These are phyloP conservation scores for Climacteris rufus DNA, from an alignment of 2,113 vertebrate species.

Conservation along the genomic window DNA sequence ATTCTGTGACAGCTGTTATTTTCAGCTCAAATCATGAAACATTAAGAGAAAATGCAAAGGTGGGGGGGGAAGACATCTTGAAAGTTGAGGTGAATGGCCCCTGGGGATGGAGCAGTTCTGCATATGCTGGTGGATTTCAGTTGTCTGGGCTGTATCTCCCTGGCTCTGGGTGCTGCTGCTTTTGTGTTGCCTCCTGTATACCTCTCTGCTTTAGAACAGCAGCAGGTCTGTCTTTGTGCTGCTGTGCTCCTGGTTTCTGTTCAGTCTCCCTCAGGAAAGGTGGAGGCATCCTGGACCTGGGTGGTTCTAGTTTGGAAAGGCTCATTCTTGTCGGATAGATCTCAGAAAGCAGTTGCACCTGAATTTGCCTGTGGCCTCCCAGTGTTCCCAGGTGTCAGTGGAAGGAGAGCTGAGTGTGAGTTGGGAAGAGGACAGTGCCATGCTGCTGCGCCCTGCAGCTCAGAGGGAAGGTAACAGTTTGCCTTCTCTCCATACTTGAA, in stretches of 20 bases:
- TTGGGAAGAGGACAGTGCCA: neutral
- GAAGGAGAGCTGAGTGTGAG: neutral
- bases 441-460: neutral
- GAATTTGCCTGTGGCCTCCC: fast-evolving
- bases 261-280: neutral
- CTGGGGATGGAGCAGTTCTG: neutral
- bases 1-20: neutral
- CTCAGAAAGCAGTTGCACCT: neutral
- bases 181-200: neutral
- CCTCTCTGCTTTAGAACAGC: neutral
- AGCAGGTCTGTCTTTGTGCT: neutral
- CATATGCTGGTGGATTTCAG: neutral
- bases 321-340: neutral
- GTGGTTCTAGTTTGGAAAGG: neutral
- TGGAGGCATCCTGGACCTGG: neutral
- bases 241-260: fast-evolving
- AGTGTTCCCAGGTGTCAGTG: fast-evolving
- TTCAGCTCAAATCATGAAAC: neutral
- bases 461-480: neutral
- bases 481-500: neutral
- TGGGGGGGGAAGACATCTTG: neutral
- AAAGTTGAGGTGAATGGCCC: neutral
- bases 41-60: neutral
- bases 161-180: neutral
- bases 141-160: neutral